These are phyloP conservation scores for Puma concolor DNA, from an alignment of 2,113 vertebrate genomes.

Conservation along the genomic window DNA sequence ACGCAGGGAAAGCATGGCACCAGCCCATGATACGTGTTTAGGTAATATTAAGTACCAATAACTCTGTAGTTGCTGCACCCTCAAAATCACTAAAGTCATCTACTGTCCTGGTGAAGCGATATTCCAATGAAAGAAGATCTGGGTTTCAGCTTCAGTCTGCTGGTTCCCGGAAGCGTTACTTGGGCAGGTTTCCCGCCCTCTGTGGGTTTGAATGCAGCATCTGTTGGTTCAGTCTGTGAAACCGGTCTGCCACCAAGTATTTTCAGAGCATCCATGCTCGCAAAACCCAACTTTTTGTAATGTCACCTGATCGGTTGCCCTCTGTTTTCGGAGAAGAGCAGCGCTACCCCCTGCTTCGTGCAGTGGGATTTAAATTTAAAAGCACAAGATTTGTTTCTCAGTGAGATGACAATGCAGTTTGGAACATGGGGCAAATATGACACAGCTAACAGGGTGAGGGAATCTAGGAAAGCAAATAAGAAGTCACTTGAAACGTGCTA, in stretches of 20 bases:
- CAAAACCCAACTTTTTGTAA: neutral
- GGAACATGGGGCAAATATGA: neutral
- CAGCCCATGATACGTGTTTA: neutral
- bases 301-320: accelerated
- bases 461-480: neutral
- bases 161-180: neutral
- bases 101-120: neutral
- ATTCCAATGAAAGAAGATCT: neutral
- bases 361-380: neutral
- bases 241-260: neutral
- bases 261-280: neutral
- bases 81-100: neutral
- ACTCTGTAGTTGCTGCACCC: neutral
- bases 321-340: neutral
- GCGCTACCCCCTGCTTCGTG: neutral
- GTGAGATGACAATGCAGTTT: neutral
- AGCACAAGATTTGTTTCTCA: neutral
- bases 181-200: neutral
- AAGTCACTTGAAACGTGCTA: no score
- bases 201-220: neutral
- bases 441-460: neutral
- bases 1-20: no score
- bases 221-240: neutral
- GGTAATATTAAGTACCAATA: neutral
- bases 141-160: neutral